Conservation (phyloP, 2,888 invertebrate genomes). For the Encarsia formosa region DNA sequence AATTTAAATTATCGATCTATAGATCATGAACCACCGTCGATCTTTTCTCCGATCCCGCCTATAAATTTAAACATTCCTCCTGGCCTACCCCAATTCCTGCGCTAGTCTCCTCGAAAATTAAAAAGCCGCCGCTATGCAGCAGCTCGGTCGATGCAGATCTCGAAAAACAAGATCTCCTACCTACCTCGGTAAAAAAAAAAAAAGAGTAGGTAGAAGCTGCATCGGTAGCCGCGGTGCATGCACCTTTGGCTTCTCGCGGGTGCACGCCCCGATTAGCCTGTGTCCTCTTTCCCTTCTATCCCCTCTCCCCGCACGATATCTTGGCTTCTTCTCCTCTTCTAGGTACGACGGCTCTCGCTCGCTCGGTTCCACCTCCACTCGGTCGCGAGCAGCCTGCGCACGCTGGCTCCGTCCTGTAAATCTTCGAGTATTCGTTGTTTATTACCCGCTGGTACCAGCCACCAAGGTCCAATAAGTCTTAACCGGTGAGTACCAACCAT, state of each 20-base stretch:
- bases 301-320: background rate
- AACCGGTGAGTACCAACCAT: too few relatives aligned
- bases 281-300: slow-evolving; percentile 2
- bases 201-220: slow-evolving; percentile 13
- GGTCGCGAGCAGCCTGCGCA: background rate
- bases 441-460: too few relatives aligned
- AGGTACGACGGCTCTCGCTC: background rate
- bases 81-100: too few relatives aligned
- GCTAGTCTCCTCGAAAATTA: too few relatives aligned
- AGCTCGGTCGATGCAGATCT: slow-evolving; percentile 1
- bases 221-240: background rate
- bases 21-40: too few relatives aligned
- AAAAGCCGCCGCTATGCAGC: background rate
- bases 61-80: too few relatives aligned
- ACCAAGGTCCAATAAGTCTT: too few relatives aligned
- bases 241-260: slow-evolving; percentile 4
- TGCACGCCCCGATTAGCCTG: slow-evolving; percentile 26
- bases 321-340: background rate
- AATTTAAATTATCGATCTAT: too few relatives aligned
- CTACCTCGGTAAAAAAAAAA: too few relatives aligned
- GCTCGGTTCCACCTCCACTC: background rate
- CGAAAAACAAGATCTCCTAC: too few relatives aligned
- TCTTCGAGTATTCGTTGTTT: too few relatives aligned
- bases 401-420: background rate
- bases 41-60: too few relatives aligned